Base-by-base conservation (phyloP, 2,113 vertebrate species). In the Microcebus lehilahytsara region DNA sequence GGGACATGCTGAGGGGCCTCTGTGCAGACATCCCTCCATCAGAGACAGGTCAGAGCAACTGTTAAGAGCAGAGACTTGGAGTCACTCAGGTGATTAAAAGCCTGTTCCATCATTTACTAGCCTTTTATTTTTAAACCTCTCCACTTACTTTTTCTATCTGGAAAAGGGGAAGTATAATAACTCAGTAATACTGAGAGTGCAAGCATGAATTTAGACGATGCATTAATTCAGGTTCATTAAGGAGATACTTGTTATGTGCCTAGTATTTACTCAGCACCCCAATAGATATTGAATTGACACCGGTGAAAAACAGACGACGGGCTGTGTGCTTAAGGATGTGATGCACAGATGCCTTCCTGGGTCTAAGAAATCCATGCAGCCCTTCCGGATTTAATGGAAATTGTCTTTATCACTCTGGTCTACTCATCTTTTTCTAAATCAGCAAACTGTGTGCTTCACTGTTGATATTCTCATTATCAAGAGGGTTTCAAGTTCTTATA, bases 281-380 rank as follows among this genome's bases (percentile, higher is more conserved):
- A 30, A 32, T 9, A 56, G 34, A 51, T 46, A 40, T 0, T 32
- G 20, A 34, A 5, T 12, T 20, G n/a, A 66, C 42, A 85, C 12
- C 7, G 1, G 23, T 27, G 16, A 75, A 64, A 72, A 25, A 20
- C 5, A n/a, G 30, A 10, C 7, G 22, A 14, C 7, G 7, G 5
- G 7, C 0, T 67, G 51, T 71, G 27, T 25, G 53, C 13, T 72
- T 42, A 42, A 4, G 25, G 62, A 84, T 13, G 19, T 0, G 13
- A 14, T 8, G 6, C 2, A 10, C 22, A 6, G 4, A 1, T 53
- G 12, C 23, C 9, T 46, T 51, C 17, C 8, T 37, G 23, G 42
- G 53, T 30, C 27, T 42, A 7, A 58, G 62, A 64, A 67, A 13
- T 27, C 51, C 22, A 6, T 5, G 10, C 30, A 30, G 5, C 0